Evolutionary conservation across 2,797 vertebrate genomes (phyloP), one percentile per base, ranked within the genome.

Genomic region (Pangasius mekongensis): DNA sequence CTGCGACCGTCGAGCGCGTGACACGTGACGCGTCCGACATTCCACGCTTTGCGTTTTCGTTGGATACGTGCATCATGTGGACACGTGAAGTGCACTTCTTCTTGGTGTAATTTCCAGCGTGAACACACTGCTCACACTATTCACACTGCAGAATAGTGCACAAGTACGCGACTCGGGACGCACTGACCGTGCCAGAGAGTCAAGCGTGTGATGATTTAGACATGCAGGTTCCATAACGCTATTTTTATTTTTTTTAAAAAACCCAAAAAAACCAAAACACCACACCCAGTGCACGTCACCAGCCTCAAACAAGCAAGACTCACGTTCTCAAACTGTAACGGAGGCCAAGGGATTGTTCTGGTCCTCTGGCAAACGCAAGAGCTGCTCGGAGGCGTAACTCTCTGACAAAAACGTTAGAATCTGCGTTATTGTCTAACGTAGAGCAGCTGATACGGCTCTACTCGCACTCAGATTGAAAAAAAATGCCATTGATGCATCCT

Each of bases 261-360:
- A n/a, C n/a, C n/a, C n/a, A 36, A 36, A 36, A 36, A 36, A 36
- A 36, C 1, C 1, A 36, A 36, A 36, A 36, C 1, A 36, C 36
- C 83, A 84, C 86, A 74, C 60, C 18, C 66, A 30, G 86, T 76
- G 73, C 47, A 87, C 60, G 7, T 47, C 36, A 83, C 56, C 54
- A 58, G 13, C 78, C 52, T 81, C 36, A 1, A 84, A 30, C 36
- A 36, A 78, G 58, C 22, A 60, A 66, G 74, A 74, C 91, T 93
- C 91, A 93, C 95, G 89, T 95, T 94, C 90, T 80, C 85, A n/a
- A 77, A 69, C 71, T 92, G 92, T 18, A 89, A 71, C 2, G 94
- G 93, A 91, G 94, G 95, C 95, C 94, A 95, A 10, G 87, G 90
- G 66, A 91, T 60, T 84, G 71, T 92, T 88, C 85, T 87, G 90